Base-by-base conservation (phyloP, 1,140 invertebrate species). In the Drosophila littoralis region DNA sequence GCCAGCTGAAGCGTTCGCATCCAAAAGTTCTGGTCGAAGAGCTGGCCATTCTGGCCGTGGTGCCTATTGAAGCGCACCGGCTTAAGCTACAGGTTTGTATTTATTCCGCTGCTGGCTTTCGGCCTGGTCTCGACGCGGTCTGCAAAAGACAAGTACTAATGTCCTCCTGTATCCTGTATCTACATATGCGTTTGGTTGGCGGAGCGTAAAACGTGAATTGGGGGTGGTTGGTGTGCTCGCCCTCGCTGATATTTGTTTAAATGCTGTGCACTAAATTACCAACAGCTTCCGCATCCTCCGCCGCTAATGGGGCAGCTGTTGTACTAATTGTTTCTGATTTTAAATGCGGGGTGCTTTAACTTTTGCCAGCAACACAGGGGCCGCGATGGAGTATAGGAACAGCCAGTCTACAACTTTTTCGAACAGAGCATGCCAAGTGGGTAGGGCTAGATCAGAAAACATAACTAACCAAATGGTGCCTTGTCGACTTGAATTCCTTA, bases 11-110 rank as follows among this genome's bases (percentile, higher is more conserved):
- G 67, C 94, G 94, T 80, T 97, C 97, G 1, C 93, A 95, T 81
- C 97, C 97, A 1, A 98, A 98, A 93, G 93, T 98, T n/a, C 91
- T 98, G 15, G 94, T 97, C 42, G 96, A 97, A 80, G 95, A 96
- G 88, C 92, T 98, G 54, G 97, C 97, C 36, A 95, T 98, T 42
- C 93, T 98, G 67, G 95, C 95, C 67, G 94, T 98, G 38, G 96
- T 97, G 80, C 97, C 97, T 1, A 96, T 97, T n/a, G 97, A 98
- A 93, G 93, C 95, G 22, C 96, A 97, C 85, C 94, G 96, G 85
- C 93, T 98, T 3, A 97, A 97, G 91, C 93, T 98, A 69, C 96
- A 97, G 94, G 96, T 96, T 93, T 86, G 89, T 91, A 51, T 54
- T 58, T 45, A 58, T 48, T 17, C 42, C 40, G 45, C 22, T 46